Conservation (phyloP, 2,113 vertebrate species). For the Tachycineta bicolor region DNA sequence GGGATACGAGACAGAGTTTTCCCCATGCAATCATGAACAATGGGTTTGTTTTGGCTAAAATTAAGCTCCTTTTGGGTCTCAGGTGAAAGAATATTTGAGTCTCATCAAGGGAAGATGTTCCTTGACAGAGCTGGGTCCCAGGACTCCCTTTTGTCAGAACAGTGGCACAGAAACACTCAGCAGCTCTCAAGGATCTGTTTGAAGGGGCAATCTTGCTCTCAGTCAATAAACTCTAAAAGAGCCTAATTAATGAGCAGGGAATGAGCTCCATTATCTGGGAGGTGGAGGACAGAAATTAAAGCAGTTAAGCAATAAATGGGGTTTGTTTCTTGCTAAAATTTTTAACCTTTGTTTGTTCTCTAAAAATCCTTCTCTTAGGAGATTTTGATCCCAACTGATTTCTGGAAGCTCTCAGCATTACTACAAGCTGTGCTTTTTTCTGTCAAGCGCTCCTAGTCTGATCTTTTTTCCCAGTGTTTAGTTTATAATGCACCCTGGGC, state of each 20-base stretch:
- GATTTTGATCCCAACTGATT: background rate
- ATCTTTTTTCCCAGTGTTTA: background rate
- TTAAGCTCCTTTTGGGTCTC: background rate
- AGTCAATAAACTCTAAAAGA: background rate
- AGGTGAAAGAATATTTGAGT: background rate
- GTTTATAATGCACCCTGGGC: background rate
- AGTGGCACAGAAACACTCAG: background rate
- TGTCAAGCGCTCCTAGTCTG: background rate
- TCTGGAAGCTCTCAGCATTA: background rate
- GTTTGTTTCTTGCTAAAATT: background rate
- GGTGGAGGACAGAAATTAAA: background rate
- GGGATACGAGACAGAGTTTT: background rate
- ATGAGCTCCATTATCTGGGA: background rate
- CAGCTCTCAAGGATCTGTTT: background rate
- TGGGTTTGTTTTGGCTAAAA: background rate
- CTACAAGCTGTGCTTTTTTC: background rate
- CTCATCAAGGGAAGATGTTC: background rate
- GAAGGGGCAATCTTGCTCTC: background rate
- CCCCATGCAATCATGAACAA: background rate
- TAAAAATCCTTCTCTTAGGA: background rate
- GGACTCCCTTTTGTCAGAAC: background rate
- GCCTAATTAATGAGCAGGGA: background rate
- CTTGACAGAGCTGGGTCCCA: background rate
- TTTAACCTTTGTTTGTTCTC: background rate
- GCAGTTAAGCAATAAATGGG: background rate